Conservation (phyloP, 2,888 invertebrate genomes). For the Oeneis ivallda region DNA sequence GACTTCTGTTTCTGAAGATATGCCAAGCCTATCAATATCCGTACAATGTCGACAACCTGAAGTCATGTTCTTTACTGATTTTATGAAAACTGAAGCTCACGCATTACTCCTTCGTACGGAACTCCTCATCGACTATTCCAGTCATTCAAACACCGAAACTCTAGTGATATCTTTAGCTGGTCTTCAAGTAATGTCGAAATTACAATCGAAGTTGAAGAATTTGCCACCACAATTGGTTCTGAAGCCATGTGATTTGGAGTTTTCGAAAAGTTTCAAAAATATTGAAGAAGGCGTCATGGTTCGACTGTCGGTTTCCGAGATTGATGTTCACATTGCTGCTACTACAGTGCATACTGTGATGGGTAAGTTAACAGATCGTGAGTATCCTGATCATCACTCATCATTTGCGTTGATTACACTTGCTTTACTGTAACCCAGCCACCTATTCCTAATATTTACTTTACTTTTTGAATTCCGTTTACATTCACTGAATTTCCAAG, state of each 20-base stretch:
- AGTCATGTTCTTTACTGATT: slow-evolving; percentile 86
- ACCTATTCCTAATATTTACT: too few relatives aligned
- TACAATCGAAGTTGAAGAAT: slow-evolving; percentile 77
- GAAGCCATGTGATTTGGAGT: slow-evolving; percentile 87
- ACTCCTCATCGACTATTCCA: slow-evolving; percentile 86
- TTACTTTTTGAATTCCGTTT: too few relatives aligned
- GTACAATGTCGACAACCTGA: slow-evolving; percentile 89
- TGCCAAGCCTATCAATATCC: slow-evolving; percentile 84
- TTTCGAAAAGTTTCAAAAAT: slow-evolving; percentile 83
- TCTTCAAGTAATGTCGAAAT: slow-evolving; percentile 79
- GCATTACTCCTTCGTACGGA: slow-evolving; percentile 86
- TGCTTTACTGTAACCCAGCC: too few relatives aligned
- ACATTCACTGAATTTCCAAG: too few relatives aligned
- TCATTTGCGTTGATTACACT: too few relatives aligned
- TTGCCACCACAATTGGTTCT: slow-evolving; percentile 83
- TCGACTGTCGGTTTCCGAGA: slow-evolving; percentile 83
- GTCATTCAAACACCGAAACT: slow-evolving; percentile 84
- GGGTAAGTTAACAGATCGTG: slow-evolving; percentile 59
- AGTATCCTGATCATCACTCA: too few relatives aligned
- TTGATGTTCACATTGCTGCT: slow-evolving; percentile 87
- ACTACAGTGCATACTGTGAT: slow-evolving; percentile 87
- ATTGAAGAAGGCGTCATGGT: slow-evolving; percentile 86
- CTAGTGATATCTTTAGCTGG: slow-evolving; percentile 78
- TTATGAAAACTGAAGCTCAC: slow-evolving; percentile 83
- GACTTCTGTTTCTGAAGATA: slow-evolving; percentile 71